phyloP scores from a whole-genome alignment of 2,797 vertebrate species.

The Rallus crepitans region DNA sequence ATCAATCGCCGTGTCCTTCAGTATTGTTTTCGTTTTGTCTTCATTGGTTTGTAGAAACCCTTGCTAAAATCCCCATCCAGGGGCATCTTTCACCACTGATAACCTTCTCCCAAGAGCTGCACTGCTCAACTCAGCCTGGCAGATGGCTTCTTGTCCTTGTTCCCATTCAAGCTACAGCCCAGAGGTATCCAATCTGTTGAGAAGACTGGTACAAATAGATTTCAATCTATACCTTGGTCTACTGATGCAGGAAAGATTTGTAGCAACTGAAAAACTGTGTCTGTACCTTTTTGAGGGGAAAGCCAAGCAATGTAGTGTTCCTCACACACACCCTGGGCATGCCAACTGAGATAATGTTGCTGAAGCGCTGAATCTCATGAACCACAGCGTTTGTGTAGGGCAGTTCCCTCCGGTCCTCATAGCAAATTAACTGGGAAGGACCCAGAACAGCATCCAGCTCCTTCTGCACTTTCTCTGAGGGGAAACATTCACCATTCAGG shows the following conservation, averaged over 20 bases:
- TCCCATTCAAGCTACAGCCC: not conserved
- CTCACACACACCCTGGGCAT: constrained; percentile 63
- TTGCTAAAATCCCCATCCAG: not conserved
- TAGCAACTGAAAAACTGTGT: not conserved
- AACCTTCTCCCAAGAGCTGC: not conserved
- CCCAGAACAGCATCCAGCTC: constrained; percentile 52
- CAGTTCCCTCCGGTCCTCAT: constrained; percentile 33
- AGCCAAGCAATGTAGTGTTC: not conserved
- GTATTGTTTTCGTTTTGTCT: not conserved
- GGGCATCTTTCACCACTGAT: not conserved
- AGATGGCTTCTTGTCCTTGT: not conserved
- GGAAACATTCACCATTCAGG: not conserved
- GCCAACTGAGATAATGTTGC: constrained; percentile 47
- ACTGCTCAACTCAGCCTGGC: not conserved
- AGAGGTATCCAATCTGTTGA: not conserved
- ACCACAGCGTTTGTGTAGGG: constrained; percentile 64
- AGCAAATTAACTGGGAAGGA: constrained; percentile 10
- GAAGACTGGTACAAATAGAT: not conserved
- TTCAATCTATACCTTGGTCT: not conserved
- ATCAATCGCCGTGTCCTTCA: not conserved
- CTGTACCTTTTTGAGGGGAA: constrained; percentile 66
- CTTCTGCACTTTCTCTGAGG: constrained; percentile 63
- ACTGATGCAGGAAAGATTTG: not conserved
- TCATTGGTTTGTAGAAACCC: not conserved
- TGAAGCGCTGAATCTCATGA: constrained; percentile 63